A percentile compares a stretch with the other conserved stretches of the same genome.
Evolutionary conservation across 2,797 vertebrate species (phyloP).

Genomic region (Smutsia gigantea): DNA sequence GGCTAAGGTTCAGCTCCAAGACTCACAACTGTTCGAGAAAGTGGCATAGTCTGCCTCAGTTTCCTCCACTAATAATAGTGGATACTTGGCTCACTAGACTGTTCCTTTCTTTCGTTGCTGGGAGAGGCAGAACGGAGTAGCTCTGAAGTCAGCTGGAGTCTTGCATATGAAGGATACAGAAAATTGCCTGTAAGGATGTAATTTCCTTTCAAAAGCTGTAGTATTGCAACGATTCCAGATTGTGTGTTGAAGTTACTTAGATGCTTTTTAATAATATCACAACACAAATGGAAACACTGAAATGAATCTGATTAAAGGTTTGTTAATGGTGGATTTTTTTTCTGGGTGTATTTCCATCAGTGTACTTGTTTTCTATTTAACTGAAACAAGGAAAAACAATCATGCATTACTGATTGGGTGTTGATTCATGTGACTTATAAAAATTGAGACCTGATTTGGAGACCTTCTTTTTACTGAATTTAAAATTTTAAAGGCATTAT

Average conservation of each 20-base stretch:
- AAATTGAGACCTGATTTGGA: neutral
- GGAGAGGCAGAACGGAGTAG: neutral
- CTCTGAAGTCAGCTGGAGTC: neutral
- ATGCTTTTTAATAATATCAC: neutral
- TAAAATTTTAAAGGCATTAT: neutral
- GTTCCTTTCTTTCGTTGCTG: neutral
- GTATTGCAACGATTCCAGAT: neutral
- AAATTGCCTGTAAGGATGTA: neutral
- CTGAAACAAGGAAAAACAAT: slow-evolving; percentile 54
- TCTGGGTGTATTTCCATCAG: slow-evolving; percentile 45
- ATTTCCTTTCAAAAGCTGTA: neutral
- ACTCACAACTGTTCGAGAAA: neutral
- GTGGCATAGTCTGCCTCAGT: neutral
- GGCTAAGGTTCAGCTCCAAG: neutral
- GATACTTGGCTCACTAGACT: neutral
- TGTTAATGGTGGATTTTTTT: slow-evolving; percentile 50
- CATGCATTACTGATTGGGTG: slow-evolving; percentile 37
- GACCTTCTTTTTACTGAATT: slow-evolving; percentile 18
- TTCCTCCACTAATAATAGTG: neutral
- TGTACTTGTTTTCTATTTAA: slow-evolving; percentile 52
- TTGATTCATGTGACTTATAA: slow-evolving; percentile 12
- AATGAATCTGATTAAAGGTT: slow-evolving; percentile 30
- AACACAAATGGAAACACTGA: slow-evolving; percentile 35
- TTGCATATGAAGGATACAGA: rapidly evolving
- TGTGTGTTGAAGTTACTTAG: neutral